Evolutionary conservation across 2,113 vertebrate genomes (phyloP).

Genomic region (Chinchilla lanigera): DNA sequence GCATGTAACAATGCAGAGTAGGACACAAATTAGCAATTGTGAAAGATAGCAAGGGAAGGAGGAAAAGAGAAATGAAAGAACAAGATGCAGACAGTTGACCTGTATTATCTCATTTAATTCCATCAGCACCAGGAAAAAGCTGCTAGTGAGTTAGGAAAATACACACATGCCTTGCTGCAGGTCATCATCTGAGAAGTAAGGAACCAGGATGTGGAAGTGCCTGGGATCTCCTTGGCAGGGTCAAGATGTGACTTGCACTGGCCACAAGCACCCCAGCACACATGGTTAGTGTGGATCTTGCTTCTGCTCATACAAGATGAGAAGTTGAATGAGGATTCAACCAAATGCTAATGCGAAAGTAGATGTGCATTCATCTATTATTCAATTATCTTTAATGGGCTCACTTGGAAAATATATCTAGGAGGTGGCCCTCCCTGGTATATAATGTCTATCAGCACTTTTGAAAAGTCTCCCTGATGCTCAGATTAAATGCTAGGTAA

Average conservation of each 20-base stretch:
- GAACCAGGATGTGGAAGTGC: neutral
- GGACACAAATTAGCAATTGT: neutral
- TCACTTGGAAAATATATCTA: neutral
- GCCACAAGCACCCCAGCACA: neutral
- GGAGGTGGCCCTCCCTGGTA: neutral
- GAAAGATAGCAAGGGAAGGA: neutral
- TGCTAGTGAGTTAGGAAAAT: neutral
- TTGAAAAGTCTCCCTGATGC: neutral
- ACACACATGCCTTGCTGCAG: neutral
- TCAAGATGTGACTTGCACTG: fast-evolving
- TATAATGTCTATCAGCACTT: neutral
- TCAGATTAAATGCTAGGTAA: neutral
- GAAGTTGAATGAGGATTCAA: neutral
- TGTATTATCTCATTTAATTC: neutral
- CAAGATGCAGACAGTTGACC: neutral
- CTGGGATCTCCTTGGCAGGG: neutral
- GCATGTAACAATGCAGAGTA: neutral
- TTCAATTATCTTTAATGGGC: neutral
- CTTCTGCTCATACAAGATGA: neutral
- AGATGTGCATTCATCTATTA: neutral
- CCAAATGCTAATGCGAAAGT: neutral
- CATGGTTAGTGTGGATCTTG: neutral
- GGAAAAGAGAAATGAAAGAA: neutral
- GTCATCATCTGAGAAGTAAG: neutral
- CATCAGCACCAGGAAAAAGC: neutral